phyloP scores from a whole-genome alignment of 2,797 vertebrate genomes.

The Valencia hispanica region DNA sequence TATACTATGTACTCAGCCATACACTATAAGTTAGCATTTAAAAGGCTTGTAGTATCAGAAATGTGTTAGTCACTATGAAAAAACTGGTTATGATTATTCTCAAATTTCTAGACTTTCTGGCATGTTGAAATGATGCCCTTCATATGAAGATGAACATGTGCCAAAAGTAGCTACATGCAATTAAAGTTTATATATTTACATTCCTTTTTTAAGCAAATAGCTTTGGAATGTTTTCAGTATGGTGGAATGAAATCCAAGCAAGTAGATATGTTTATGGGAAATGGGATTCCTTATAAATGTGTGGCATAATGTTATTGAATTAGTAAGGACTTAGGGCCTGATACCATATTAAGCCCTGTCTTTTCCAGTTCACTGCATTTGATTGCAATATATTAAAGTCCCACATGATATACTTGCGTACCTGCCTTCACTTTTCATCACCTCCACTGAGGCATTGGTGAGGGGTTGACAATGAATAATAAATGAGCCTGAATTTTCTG shows the following conservation, averaged over 20 bases:
- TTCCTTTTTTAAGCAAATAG: slow-evolving; percentile 20
- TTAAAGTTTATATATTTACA: slow-evolving; percentile 1
- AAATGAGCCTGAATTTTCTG: slow-evolving; percentile 80
- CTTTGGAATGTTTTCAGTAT: slow-evolving; percentile 34
- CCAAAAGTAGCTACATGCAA: not conserved
- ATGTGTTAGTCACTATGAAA: not conserved
- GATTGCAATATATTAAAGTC: slow-evolving; percentile 72
- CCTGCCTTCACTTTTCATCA: slow-evolving; percentile 71
- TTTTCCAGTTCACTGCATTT: slow-evolving; percentile 78
- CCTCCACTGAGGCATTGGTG: slow-evolving; percentile 52
- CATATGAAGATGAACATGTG: not conserved
- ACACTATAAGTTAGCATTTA: not conserved
- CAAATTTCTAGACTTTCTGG: not conserved
- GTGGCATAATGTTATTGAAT: slow-evolving; percentile 78
- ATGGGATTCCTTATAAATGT: slow-evolving; percentile 72
- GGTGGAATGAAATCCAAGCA: slow-evolving; percentile 43
- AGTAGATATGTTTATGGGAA: slow-evolving; percentile 67
- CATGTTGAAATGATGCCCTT: not conserved
- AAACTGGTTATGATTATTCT: not conserved
- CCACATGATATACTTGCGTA: slow-evolving; percentile 77
- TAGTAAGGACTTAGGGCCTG: slow-evolving; percentile 70
- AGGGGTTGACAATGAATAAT: slow-evolving; percentile 80
- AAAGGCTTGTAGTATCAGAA: not conserved
- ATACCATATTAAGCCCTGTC: slow-evolving; percentile 72
- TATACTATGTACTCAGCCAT: not conserved